Evolutionary conservation across 2,113 vertebrate species (phyloP), one percentile per base, ranked within the genome.

Genomic region (Apteryx owenii): DNA sequence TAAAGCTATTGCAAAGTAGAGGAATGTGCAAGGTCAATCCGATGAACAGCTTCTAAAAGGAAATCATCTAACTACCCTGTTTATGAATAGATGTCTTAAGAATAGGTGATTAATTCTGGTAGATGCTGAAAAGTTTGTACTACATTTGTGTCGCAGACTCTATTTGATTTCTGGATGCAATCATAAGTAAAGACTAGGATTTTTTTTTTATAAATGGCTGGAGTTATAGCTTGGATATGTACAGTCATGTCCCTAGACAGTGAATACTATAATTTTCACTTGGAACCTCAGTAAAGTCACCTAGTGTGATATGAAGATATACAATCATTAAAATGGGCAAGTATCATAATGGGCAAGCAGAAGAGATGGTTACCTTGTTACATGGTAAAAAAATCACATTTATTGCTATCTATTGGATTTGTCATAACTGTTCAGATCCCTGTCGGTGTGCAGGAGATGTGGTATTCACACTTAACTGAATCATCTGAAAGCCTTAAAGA

Each of bases 391-490:
- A 89, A 79, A 81, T 36, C 33, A 64, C 46, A 85, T 42, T 80
- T 89, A 85, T 2, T 83, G 28, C n/a, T 91, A 53, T 88, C 87
- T 83, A 62, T 50, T 85, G 58, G 26, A 69, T 65, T 90, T 69
- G 71, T 91, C 84, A 61, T 94, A 90, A 95, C 42, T 26, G 13
- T 33, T 91, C 70, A 69, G 84, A 64, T 68, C 66, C 62, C 64
- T 69, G 89, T 88, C 93, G 72, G 89, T 94, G 79, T 65, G 83
- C 85, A 95, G 94, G 91, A 93, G 88, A 95, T 54, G 76, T 93
- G 87, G 91, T 94, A 88, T 93, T 93, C 96, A 85, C 68, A 64
- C 64, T 93, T 97, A 97, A 97, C 91, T 96, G 89, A 88, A 96
- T 33, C 79, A 97, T 88, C 95, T 95, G 87, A 91, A 97, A 97